Evolutionary conservation across 2,888 invertebrate genomes (phyloP), one percentile per base, ranked within the genome.

Genomic region (Phengaris arion): DNA sequence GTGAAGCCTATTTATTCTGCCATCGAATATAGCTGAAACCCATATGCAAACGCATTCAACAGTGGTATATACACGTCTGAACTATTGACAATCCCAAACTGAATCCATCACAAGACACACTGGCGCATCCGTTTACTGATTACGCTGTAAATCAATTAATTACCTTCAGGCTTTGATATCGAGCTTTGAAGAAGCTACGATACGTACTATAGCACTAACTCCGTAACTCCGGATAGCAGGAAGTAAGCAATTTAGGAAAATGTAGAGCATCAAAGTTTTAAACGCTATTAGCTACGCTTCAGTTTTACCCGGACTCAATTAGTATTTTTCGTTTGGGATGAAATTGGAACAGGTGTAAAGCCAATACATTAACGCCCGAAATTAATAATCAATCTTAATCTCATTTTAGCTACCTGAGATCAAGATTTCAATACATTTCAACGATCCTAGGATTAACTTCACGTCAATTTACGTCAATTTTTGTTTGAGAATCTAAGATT

Each of bases 71-170:
- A 35, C 35, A 35, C 35, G 35, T 64, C 64, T 45, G 64, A 64
- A 64, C 35, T 45, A 64, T 59, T 2, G 12, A 12, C 64, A 13
- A 6, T 64, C 12, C 64, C 22, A 22, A 64, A 64, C 64, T 64
- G 64, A 10, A 64, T 35, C 64, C 13, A 64, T 35, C 64, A 64
- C 35, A 64, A 64, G 64, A 45, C 64, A 35, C 35, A 64, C 35
- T 35, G 64, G 70, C 51, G 51, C 70, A 48, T 70, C 70, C 51
- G n/a, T n/a, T n/a, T n/a, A n/a, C n/a, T n/a, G 22, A 51, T 70
- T 70, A 69, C 69, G 15, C 48, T 48, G 69, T 48, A 69, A 69
- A 69, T 48, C 69, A 48, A 69, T 69, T 48, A 69, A 64, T 45
- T 64, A 45, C 64, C 64, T 45, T 13, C 64, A 64, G 64, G n/a